Conservation (phyloP, 1,140 invertebrate species). For the Halyomorpha halys region DNA sequence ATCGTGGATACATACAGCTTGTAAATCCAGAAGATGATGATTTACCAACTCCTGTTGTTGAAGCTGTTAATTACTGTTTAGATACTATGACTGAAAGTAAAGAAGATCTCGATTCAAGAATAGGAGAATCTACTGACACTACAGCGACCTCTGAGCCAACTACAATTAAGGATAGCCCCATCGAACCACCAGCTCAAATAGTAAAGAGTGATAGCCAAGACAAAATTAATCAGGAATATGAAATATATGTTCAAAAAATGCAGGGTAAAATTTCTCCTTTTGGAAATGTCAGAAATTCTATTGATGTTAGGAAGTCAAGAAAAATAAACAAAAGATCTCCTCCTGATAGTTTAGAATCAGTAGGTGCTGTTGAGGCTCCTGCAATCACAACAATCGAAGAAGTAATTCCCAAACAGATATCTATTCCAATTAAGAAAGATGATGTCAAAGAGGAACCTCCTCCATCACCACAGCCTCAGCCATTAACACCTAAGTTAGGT, state of each 20-base stretch:
- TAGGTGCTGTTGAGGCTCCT: neutral
- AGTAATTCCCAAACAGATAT: neutral
- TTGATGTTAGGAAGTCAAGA: constrained; percentile 54
- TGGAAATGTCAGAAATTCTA: constrained; percentile 55
- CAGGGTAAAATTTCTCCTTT: constrained; percentile 61
- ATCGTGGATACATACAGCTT: constrained; percentile 58
- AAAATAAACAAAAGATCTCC: constrained; percentile 19
- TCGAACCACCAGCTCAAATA: constrained; percentile 20
- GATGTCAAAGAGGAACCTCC: constrained; percentile 7
- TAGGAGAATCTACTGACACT: constrained; percentile 30
- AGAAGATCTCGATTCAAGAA: constrained; percentile 32
- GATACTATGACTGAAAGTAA: constrained; percentile 23
- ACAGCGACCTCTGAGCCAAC: constrained; percentile 33
- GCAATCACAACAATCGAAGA: neutral
- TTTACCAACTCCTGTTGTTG: constrained; percentile 27
- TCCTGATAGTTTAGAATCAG: constrained; percentile 11
- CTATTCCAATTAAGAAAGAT: neutral
- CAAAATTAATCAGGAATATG: constrained; percentile 36
- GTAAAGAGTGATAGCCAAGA: constrained; percentile 6
- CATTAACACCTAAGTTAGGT: constrained; percentile 31
- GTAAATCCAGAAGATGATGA: constrained; percentile 40
- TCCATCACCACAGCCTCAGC: neutral
- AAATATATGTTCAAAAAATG: constrained; percentile 54
- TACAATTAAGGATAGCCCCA: constrained; percentile 32
- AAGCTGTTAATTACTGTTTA: constrained; percentile 20